Percentiles rank a stretch among this genome's conserved stretches.
phyloP scores from a whole-genome alignment of 64 coral and sea anemone species.

The Trachythela sp. region DNA sequence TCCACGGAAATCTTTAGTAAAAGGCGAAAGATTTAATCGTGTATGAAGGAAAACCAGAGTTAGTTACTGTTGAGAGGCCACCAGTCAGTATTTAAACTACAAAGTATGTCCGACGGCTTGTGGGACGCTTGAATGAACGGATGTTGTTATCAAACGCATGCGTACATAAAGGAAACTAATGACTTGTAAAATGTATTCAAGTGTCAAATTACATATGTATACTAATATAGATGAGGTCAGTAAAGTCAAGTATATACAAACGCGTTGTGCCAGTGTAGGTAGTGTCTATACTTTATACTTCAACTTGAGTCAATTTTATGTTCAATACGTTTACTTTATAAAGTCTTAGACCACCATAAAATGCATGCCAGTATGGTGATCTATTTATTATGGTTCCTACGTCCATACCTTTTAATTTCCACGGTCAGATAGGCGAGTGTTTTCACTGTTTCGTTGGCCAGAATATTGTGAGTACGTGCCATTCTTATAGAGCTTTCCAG shows the following conservation, averaged over 20 bases:
- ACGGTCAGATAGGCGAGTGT: slow-evolving; percentile 70
- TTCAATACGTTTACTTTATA: too few species aligned
- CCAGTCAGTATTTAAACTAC: neutral
- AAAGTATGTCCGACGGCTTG: neutral
- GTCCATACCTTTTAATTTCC: slow-evolving; percentile 72
- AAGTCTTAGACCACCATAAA: too few species aligned
- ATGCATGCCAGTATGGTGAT: too few species aligned
- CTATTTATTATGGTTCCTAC: too few species aligned
- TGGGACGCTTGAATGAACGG: neutral
- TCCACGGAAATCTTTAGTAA: slow-evolving; percentile 34
- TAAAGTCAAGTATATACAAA: neutral
- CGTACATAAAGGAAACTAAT: neutral
- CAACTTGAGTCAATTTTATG: neutral
- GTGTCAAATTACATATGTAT: neutral
- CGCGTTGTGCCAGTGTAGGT: too few species aligned
- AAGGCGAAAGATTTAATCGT: slow-evolving; percentile 25
- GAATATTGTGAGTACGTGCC: slow-evolving; percentile 88
- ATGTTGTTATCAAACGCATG: neutral
- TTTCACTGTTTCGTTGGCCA: slow-evolving; percentile 85
- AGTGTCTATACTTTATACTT: too few species aligned
- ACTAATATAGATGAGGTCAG: neutral
- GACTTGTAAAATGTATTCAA: neutral
- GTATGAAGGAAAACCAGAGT: slow-evolving; percentile 24
- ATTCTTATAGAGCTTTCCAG: slow-evolving; percentile 60
- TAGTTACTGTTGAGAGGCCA: neutral